Evolutionary conservation across 2,888 invertebrate species (phyloP), one percentile per base, ranked within the genome.

Genomic region (Eutolmus rufibarbis): DNA sequence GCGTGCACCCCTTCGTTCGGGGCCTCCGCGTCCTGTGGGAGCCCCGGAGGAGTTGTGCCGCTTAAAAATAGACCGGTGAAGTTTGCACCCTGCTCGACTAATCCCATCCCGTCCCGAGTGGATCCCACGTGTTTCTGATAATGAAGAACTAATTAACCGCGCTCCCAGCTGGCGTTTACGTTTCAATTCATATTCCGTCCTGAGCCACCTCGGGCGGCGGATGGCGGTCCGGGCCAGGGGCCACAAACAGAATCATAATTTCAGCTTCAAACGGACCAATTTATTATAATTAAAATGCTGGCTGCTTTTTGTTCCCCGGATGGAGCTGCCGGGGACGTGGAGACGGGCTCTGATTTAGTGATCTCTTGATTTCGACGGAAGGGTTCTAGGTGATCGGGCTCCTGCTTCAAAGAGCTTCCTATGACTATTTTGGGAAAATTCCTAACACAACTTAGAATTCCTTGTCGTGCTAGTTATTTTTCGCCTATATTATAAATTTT

Each of bases 91-190:
- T 19, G 40, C 34, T 46, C 43, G 66, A 66, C 66, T 84, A 66
- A 66, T 84, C 74, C 40, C 51, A 31, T 28, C 79, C 77, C 23
- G 34, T 34, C 79, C 78, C 37, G 43, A 86, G 74, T 82, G 66
- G 46, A 86, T 81, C 91, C 91, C 92, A 92, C 92, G 91, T 92
- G 92, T 92, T 92, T 92, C 90, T 91, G 91, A 91, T 92, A 92
- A 92, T 91, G 91, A 91, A 91, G 89, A 89, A 90, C 90, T 90
- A 90, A 91, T 90, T 90, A 90, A 90, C 89, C 87, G 86, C 87
- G 74, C 46, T 12, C 34, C 81, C 79, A 66, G 78, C 78, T 78
- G 77, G 56, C 31, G 51, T 66, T 87, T 87, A 46, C 51, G 28
- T 37, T 66, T 66, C 66, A 81, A 81, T 87, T 87, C 87, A 87